A percentile compares a stretch with the other conserved stretches of the same genome.
Evolutionary conservation across 2,113 vertebrate genomes (phyloP).

Genomic region (Fulica atra): DNA sequence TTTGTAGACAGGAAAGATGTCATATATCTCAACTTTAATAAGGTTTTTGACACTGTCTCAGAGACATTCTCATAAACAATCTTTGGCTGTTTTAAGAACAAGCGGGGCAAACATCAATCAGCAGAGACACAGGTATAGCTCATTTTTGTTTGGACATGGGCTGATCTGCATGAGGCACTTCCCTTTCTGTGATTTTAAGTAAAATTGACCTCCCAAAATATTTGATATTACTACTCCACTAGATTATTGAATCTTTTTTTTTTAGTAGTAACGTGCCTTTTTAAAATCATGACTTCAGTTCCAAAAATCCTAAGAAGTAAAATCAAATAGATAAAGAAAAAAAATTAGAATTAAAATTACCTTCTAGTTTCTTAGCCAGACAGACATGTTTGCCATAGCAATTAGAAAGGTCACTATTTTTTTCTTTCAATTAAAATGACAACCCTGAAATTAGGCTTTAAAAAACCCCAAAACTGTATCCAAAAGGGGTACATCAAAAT

Average conservation of each 20-base stretch:
- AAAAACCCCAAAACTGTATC: neutral
- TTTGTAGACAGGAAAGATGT: neutral
- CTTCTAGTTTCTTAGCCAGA: neutral
- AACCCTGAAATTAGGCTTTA: fast-evolving
- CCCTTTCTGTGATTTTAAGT: neutral
- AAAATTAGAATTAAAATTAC: neutral
- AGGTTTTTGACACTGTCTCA: neutral
- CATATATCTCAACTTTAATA: neutral
- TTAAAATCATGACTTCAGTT: neutral
- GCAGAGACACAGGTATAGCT: neutral
- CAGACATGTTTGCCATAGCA: neutral
- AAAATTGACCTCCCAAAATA: neutral
- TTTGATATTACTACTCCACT: neutral
- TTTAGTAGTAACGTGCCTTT: neutral
- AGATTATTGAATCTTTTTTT: neutral
- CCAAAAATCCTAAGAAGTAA: neutral
- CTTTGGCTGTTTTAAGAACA: neutral
- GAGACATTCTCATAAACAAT: neutral
- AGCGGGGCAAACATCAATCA: neutral
- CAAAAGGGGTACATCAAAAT: neutral
- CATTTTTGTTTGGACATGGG: neutral
- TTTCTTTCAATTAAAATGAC: neutral
- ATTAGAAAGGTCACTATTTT: neutral
- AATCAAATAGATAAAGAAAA: neutral
- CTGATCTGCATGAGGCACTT: neutral